Conservation (phyloP, 2,888 invertebrate genomes). For the Trichopoda pennipes region DNA sequence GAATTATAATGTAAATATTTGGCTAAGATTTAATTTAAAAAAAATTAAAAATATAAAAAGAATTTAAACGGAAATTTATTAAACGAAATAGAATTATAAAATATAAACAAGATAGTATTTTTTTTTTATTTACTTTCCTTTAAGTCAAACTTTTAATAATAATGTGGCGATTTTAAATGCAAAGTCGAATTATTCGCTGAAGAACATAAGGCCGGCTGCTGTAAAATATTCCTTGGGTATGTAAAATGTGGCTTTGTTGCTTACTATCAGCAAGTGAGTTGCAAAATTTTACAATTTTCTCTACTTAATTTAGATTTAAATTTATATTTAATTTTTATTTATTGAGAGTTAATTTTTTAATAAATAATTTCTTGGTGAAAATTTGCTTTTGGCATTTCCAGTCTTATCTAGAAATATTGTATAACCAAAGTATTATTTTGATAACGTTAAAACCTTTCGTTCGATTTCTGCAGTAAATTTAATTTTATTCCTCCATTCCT, state of each 20-base stretch:
- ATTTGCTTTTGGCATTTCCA: too few relatives aligned
- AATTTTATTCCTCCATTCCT: too few relatives aligned
- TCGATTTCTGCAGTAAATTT: too few relatives aligned
- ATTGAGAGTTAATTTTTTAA: too few relatives aligned
- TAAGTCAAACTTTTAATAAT: neutral
- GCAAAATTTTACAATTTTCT: too few relatives aligned
- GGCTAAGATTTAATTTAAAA: constrained; percentile 56
- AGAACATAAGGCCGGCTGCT: constrained; percentile 3
- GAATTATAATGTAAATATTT: constrained; percentile 75
- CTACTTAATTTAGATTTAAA: too few relatives aligned
- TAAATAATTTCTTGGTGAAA: too few relatives aligned
- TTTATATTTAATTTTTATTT: too few relatives aligned
- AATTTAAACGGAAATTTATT: neutral
- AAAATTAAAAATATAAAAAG: constrained; percentile 20
- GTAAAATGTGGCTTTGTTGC: neutral
- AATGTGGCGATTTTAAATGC: neutral
- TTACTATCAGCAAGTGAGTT: neutral
- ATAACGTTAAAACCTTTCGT: too few relatives aligned
- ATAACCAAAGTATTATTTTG: too few relatives aligned
- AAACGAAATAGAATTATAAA: constrained; percentile 15
- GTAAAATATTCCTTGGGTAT: constrained; percentile 3
- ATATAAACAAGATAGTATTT: constrained; percentile 2
- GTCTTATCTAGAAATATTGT: too few relatives aligned
- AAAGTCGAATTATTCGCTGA: neutral
- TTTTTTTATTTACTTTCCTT: neutral